Percentiles rank a stretch among this genome's conserved stretches.
Evolutionary conservation across 2,797 vertebrate species (phyloP).

Genomic region (Meda fulgida): DNA sequence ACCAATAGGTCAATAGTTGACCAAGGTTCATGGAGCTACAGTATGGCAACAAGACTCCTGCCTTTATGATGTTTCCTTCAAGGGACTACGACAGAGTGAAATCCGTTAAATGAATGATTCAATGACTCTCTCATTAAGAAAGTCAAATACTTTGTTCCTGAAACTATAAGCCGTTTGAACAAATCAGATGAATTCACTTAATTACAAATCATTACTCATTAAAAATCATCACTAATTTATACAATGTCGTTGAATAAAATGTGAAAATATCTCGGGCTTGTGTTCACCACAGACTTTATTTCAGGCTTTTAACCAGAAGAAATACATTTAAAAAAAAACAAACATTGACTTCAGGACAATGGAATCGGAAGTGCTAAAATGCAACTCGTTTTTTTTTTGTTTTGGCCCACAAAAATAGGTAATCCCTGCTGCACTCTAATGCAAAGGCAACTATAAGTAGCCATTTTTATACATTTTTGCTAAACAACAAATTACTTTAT

Average conservation of each 20-base stretch:
- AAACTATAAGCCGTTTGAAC: too few species aligned
- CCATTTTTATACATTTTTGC: neutral
- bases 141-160: too few species aligned
- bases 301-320: neutral
- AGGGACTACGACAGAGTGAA: too few species aligned
- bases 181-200: too few species aligned
- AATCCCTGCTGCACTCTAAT: neutral
- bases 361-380: neutral
- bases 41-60: too few species aligned
- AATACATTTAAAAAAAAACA: accelerated
- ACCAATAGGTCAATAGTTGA: too few species aligned
- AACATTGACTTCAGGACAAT: neutral
- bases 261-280: neutral
- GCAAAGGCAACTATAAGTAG: neutral
- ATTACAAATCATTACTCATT: too few species aligned
- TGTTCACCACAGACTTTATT: neutral
- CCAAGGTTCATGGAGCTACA: too few species aligned
- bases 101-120: too few species aligned
- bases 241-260: too few species aligned
- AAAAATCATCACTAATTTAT: neutral
- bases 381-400: neutral
- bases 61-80: too few species aligned
- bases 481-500: neutral
- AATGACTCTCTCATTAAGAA: too few species aligned
- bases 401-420: neutral